Base-by-base conservation (phyloP, 2,888 invertebrate genomes). In the Liopterus haemorrhoidalis region DNA sequence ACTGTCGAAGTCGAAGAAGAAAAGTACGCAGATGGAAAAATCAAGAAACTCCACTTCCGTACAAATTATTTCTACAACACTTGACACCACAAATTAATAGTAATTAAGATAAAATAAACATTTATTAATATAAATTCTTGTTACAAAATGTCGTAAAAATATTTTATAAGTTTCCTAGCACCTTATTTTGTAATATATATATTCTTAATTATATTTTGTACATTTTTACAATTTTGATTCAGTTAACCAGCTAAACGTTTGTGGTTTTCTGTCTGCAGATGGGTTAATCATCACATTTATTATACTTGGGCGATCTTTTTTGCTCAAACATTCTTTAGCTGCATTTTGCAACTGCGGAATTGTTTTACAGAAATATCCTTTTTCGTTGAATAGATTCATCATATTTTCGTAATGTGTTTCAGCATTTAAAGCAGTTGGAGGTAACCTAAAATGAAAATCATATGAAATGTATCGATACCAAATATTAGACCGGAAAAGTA, bases 211-310 rank as follows among this genome's bases (percentile, higher is more conserved):
- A n/a, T n/a, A n/a, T n/a, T n/a, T n/a, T n/a, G n/a, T 18, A 18
- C 15, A 30, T 44, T 42, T 59, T 77, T 75, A 90, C 57, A 91
- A 71, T 68, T 94, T 94, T 4, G 93, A 91, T 69, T 91, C 88
- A 0, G 94, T 93, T 4, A 94, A 73, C 94, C 94, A 94, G 62
- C 77, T 83, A 66, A 91, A 93, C 12, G 84, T 78, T 70, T 96
- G 96, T 25, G 86, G 81, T 68, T 94, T 95, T 52, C 95, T 79
- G 63, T 86, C 89, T 9, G 95, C 87, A 50, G 81, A 77, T 3
- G 94, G 89, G 64, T 80, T 82, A 42, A 96, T 96, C 59, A 89
- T 78, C 16, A 94, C 82, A 64, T 96, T 96, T 55, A 96, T 88
- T 54, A 96, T 79, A 49, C 83, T 83, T 1, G 94, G 92, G 47